Conservation (phyloP, 1,140 invertebrate species). For the Tetranychus urticae region DNA sequence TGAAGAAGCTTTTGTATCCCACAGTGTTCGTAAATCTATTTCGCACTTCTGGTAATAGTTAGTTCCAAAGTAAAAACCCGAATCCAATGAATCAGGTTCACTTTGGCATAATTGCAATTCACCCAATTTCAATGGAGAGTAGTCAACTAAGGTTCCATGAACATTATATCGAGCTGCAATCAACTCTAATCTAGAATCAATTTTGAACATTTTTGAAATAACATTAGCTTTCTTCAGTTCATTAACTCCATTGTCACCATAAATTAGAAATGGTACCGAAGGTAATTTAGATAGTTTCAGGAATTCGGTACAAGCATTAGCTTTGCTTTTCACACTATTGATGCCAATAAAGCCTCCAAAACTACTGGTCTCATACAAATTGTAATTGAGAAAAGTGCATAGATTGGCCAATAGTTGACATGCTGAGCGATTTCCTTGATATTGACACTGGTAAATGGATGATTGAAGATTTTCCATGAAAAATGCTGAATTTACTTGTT, state of each 20-base stretch:
- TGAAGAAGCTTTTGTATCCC: conserved; percentile 25
- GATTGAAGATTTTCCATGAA: background rate
- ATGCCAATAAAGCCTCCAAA: too few relatives aligned
- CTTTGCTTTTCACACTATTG: background rate
- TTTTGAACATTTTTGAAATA: background rate
- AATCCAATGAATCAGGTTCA: background rate
- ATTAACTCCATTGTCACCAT: background rate
- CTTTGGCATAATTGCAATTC: background rate
- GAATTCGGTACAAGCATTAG: background rate
- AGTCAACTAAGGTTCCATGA: background rate
- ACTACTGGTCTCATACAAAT: background rate
- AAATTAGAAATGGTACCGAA: background rate
- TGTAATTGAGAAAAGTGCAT: conserved; percentile 33
- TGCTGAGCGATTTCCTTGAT: conserved; percentile 19
- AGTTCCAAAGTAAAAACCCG: conserved; percentile 28
- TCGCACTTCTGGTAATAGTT: conserved; percentile 27
- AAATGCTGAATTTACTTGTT: background rate
- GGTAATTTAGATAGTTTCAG: background rate
- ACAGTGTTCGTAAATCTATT: conserved; percentile 21
- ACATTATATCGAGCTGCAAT: background rate
- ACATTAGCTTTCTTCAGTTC: background rate
- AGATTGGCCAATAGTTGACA: conserved; percentile 44
- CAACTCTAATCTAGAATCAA: background rate
- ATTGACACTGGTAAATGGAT: conserved; percentile 6
- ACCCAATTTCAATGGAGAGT: background rate